A percentile compares a stretch with the other conserved stretches of the same genome.
Conservation (phyloP, 35 echinoderm and acorn worm species). For the Heliocidaris tuberculata region DNA sequence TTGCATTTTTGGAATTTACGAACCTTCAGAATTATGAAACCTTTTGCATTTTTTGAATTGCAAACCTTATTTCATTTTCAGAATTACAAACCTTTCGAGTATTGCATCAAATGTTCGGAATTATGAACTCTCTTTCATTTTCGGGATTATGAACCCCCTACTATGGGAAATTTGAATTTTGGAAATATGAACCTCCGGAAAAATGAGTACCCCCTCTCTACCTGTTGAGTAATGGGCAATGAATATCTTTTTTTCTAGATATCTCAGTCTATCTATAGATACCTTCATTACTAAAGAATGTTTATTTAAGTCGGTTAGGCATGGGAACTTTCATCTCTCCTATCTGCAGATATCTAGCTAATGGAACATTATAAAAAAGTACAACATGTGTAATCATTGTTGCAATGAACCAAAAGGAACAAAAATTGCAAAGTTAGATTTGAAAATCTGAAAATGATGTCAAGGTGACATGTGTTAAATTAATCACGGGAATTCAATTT, state of each 20-base stretch:
- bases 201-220: too few species aligned
- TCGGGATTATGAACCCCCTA: too few species aligned
- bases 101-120: too few species aligned
- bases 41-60: too few species aligned
- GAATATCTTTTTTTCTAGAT: neutral
- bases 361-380: neutral
- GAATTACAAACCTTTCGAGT: too few species aligned
- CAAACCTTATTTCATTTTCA: too few species aligned
- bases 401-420: neutral
- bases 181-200: too few species aligned
- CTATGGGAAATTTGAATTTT: too few species aligned
- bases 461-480: neutral
- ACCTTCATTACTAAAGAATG: neutral
- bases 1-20: too few species aligned
- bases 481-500: neutral
- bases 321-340: neutral
- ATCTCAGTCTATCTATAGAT: neutral
- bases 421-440: neutral
- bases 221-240: neutral
- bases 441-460: neutral
- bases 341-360: neutral
- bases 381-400: neutral
- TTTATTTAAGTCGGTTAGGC: neutral
- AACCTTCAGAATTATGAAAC: too few species aligned
- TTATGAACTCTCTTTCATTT: too few species aligned